Percentiles rank a stretch among this genome's conserved stretches.
These are phyloP conservation scores for Cecidostiba fungosa DNA, from an alignment of 2,888 invertebrate species.

Conservation along the genomic window DNA sequence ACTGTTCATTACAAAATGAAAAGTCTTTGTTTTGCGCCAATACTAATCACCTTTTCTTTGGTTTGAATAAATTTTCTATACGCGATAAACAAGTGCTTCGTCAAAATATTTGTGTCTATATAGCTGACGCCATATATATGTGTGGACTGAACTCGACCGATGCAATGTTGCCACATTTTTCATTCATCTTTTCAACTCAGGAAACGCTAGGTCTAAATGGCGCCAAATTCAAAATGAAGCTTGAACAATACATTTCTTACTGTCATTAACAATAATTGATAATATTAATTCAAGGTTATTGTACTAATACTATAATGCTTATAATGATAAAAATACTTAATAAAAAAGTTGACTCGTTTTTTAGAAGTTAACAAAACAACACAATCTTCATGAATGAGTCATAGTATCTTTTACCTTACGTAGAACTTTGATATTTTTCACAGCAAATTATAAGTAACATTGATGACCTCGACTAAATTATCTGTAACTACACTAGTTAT, in stretches of 20 bases:
- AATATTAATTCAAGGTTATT: background rate
- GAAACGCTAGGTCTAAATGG: background rate
- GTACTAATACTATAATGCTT: too few species aligned
- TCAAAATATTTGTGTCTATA: constrained; percentile 52
- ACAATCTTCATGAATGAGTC: too few species aligned
- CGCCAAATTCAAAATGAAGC: background rate
- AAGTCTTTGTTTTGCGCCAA: constrained; percentile 30
- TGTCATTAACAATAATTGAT: background rate
- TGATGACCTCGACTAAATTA: too few species aligned
- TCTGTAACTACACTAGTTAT: too few species aligned
- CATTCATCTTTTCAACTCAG: background rate
- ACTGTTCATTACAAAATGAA: background rate
- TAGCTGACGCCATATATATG: too few species aligned
- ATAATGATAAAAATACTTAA: too few species aligned
- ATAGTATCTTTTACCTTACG: too few species aligned
- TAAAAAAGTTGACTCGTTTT: too few species aligned
- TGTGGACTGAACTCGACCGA: constrained; percentile 2
- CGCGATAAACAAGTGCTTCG: constrained; percentile 18
- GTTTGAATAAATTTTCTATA: constrained; percentile 36
- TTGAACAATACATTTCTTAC: background rate
- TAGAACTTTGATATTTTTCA: too few species aligned
- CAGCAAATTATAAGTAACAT: too few species aligned
- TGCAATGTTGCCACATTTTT: constrained; percentile 51
- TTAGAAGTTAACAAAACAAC: too few species aligned
- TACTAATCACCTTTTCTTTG: background rate